Percentiles rank a stretch among this genome's conserved stretches.
Evolutionary conservation across 2,888 invertebrate species (phyloP).

Genomic region (Globia sparganii): DNA sequence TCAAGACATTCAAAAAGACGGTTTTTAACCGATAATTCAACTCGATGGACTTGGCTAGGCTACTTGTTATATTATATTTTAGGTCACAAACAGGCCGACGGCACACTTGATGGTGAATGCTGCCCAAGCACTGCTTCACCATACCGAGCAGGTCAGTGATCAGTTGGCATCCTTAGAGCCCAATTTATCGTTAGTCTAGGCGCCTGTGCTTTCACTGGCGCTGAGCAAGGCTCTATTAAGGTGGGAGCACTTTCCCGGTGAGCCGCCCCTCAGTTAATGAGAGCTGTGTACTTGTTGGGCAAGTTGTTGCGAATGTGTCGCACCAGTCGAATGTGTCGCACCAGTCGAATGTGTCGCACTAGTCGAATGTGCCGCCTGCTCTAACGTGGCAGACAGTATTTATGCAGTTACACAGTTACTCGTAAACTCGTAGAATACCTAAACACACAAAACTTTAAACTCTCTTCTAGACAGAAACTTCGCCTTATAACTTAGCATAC

Average conservation of each 20-base stretch:
- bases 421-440: not conserved
- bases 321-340: not conserved
- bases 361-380: not conserved
- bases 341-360: not conserved
- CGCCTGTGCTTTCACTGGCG: constrained; percentile 27
- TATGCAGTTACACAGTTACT: not conserved
- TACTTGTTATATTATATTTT: not conserved
- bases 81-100: not conserved
- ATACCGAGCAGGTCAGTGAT: not conserved
- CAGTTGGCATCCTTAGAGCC: constrained; percentile 4
- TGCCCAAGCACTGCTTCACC: not conserved
- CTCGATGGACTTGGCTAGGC: not conserved
- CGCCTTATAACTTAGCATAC: constrained; percentile 4
- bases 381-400: too few relatives aligned
- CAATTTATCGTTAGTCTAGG: not conserved
- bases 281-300: constrained; percentile 1
- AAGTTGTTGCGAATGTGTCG: not conserved
- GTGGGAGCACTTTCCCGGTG: constrained; percentile 23
- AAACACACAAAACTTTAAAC: constrained; percentile 3
- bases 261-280: not conserved
- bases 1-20: not conserved
- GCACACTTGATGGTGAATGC: not conserved
- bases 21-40: too few relatives aligned
- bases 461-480: not conserved
- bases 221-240: constrained; percentile 8